Percentiles rank a stretch among this genome's conserved stretches.
phyloP scores from a whole-genome alignment of 2,888 invertebrate species.

The Drosophila meridionalis region DNA sequence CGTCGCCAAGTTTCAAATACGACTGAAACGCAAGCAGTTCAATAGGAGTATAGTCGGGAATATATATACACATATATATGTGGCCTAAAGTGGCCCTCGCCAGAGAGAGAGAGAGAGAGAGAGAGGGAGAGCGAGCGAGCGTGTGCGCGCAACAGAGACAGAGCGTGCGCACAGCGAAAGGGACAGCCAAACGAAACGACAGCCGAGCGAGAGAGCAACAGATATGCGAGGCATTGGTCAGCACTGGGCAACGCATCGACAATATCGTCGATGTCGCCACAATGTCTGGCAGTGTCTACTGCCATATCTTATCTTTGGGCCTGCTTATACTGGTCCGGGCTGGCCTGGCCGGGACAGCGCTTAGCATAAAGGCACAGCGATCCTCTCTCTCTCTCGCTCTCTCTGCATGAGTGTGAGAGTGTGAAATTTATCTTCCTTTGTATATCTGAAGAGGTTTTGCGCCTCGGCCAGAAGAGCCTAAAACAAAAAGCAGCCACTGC shows the following conservation, averaged over 20 bases:
- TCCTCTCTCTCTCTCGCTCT: slow-evolving; percentile 30
- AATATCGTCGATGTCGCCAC: slow-evolving; percentile 80
- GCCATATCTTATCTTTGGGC: slow-evolving; percentile 83
- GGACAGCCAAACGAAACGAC: slow-evolving; percentile 16
- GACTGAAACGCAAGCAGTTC: slow-evolving; percentile 70
- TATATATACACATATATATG: slow-evolving; percentile 24
- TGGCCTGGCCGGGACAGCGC: slow-evolving; percentile 53
- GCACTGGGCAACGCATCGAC: slow-evolving; percentile 59
- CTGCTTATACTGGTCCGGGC: slow-evolving; percentile 21
- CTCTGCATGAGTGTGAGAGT: slow-evolving; percentile 39
- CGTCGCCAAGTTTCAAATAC: slow-evolving; percentile 78
- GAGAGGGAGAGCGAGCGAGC: slow-evolving; percentile 14
- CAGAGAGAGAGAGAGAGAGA: slow-evolving; percentile 5
- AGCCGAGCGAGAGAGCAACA: slow-evolving; percentile 11
- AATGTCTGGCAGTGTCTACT: slow-evolving; percentile 82
- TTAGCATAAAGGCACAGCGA: slow-evolving; percentile 64
- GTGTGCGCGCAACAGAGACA: slow-evolving; percentile 6
- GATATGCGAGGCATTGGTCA: slow-evolving; percentile 31
- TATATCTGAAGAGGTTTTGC: slow-evolving; percentile 78
- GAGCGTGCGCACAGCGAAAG: slow-evolving; percentile 15
- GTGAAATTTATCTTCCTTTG: slow-evolving; percentile 82
- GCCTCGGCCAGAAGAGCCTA: slow-evolving; percentile 59
- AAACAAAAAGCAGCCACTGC: slow-evolving; percentile 63
- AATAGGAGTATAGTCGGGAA: slow-evolving; percentile 64
- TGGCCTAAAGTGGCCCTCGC: slow-evolving; percentile 67